These are phyloP conservation scores for Thamnophis sirtalis DNA, from an alignment of 2,113 vertebrate species.

Conservation along the genomic window DNA sequence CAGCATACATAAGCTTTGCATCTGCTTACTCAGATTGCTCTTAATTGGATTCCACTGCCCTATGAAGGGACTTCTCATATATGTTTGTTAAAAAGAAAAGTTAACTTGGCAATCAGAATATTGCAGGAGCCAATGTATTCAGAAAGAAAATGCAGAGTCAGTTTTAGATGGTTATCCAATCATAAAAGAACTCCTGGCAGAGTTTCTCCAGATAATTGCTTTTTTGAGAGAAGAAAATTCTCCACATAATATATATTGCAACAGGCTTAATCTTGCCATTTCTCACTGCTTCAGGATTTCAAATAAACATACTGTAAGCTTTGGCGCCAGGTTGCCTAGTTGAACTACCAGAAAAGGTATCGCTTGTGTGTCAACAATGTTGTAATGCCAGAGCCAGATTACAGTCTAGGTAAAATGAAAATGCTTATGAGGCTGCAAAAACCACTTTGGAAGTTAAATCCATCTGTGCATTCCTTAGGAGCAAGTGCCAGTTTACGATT, in stretches of 20 bases:
- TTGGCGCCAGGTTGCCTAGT: slow-evolving; percentile 46
- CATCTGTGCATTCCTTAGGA: not conserved
- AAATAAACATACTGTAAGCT: slow-evolving; percentile 45
- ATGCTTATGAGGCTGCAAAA: slow-evolving; percentile 25
- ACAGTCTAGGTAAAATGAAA: slow-evolving; percentile 33
- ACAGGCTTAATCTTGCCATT: slow-evolving; percentile 12
- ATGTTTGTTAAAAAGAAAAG: not conserved
- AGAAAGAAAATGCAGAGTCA: not conserved
- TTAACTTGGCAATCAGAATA: not conserved
- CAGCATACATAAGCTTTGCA: not conserved
- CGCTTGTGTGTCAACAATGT: slow-evolving; percentile 51
- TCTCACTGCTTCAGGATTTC: rapidly evolving
- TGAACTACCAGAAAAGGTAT: not conserved
- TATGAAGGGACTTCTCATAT: not conserved
- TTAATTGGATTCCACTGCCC: not conserved
- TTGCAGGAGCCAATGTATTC: not conserved
- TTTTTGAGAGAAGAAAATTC: not conserved
- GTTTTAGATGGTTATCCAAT: not conserved
- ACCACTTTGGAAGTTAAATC: not conserved
- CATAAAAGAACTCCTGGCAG: not conserved
- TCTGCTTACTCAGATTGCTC: not conserved
- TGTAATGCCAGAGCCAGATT: slow-evolving; percentile 43
- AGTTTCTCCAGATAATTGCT: not conserved
- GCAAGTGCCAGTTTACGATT: not conserved
- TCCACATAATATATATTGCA: slow-evolving; percentile 9